These are phyloP conservation scores for Clinocottus analis DNA, from an alignment of 2,113 vertebrate genomes.

Conservation along the genomic window DNA sequence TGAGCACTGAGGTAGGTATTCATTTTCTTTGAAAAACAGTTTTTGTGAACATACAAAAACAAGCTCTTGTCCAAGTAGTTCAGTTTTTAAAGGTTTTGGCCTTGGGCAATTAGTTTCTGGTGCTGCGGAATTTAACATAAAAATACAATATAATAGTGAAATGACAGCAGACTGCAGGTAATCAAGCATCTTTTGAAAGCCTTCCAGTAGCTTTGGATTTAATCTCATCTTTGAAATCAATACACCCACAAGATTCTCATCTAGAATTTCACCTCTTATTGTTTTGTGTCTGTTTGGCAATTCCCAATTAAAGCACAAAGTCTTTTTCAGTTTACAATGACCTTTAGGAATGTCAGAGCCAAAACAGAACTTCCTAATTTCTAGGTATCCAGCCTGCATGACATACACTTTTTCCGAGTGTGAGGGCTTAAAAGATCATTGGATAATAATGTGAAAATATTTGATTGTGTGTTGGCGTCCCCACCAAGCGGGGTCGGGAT, in stretches of 20 bases:
- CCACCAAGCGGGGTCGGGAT: conserved; percentile 5
- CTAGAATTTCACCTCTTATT: conserved; percentile 6
- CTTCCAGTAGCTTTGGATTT: neutral
- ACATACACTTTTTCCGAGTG: conserved; percentile 14
- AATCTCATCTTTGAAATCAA: conserved; percentile 1
- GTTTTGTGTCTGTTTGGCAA: conserved; percentile 23
- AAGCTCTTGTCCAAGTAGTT: neutral
- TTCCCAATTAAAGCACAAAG: conserved; percentile 12
- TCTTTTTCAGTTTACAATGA: conserved; percentile 46
- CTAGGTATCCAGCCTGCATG: conserved; percentile 10
- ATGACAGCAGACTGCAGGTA: conserved; percentile 18
- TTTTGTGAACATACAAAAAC: conserved; percentile 17
- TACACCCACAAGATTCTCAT: conserved; percentile 2
- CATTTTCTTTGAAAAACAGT: conserved; percentile 9
- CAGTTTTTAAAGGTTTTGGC: conserved; percentile 42
- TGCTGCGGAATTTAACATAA: conserved; percentile 44
- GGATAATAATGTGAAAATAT: conserved; percentile 2
- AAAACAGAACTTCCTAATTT: conserved; percentile 50
- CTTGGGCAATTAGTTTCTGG: conserved; percentile 23
- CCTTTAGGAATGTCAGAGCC: conserved; percentile 56
- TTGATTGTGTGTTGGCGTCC: neutral
- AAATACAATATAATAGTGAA: conserved; percentile 7
- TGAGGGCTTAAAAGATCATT: neutral
- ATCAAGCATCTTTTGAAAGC: neutral
- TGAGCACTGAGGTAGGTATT: neutral